Evolutionary conservation across 2,888 invertebrate species (phyloP).

Genomic region (Anaspis maculata): DNA sequence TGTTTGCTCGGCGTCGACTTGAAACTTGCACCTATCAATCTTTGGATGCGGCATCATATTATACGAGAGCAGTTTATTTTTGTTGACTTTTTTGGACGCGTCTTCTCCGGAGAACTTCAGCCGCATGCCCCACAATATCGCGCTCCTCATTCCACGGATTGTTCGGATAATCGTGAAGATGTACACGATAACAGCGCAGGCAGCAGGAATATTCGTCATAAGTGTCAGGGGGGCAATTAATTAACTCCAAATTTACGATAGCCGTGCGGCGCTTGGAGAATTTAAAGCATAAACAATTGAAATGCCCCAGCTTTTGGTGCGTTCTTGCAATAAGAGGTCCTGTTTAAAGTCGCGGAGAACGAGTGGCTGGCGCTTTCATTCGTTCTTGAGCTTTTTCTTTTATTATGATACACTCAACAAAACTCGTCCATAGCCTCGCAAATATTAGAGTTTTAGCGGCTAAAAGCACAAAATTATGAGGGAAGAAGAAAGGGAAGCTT

Average conservation of each 20-base stretch:
- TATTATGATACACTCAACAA: too few relatives aligned
- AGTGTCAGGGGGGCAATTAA: slow-evolving; percentile 5
- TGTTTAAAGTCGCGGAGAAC: too few relatives aligned
- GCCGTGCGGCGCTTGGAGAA: background rate
- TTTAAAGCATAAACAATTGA: too few relatives aligned
- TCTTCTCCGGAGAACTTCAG: slow-evolving; percentile 1
- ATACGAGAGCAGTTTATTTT: background rate
- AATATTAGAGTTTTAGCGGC: too few relatives aligned
- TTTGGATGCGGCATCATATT: slow-evolving; percentile 1
- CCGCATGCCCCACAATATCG: background rate
- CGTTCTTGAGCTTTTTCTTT: too few relatives aligned
- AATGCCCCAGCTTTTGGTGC: too few relatives aligned
- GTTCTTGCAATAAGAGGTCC: too few relatives aligned
- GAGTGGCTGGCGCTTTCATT: too few relatives aligned
- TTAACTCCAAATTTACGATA: background rate
- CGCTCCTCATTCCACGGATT: slow-evolving; percentile 7
- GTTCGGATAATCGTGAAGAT: slow-evolving; percentile 5
- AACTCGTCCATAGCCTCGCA: too few relatives aligned
- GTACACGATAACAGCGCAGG: background rate
- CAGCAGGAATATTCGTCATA: slow-evolving; percentile 11
- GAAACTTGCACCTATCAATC: slow-evolving; percentile 12
- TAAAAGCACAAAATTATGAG: too few relatives aligned
- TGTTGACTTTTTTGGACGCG: too few relatives aligned
- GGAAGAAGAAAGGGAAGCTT: too few relatives aligned
- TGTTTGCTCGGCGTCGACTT: background rate